These are phyloP conservation scores for Capitulum mitella DNA, from an alignment of 2,888 invertebrate genomes.

Conservation along the genomic window DNA sequence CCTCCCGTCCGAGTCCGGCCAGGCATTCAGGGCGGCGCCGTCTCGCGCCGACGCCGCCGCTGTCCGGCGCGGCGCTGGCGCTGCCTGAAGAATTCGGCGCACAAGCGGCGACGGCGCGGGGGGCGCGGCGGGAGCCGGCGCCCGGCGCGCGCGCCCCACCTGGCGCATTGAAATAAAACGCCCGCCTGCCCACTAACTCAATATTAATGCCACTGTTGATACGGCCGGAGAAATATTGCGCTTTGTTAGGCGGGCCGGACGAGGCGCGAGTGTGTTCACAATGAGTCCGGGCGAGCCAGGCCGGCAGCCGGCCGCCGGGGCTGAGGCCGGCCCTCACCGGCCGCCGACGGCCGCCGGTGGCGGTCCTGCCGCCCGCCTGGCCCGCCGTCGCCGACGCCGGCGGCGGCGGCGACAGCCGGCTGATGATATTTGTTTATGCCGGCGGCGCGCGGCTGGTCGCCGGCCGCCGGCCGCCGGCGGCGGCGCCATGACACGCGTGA, in stretches of 20 bases:
- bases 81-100: background rate
- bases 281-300: background rate
- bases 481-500: background rate
- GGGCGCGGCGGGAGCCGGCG: background rate
- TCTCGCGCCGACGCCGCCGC: background rate
- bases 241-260: background rate
- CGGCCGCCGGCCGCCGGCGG: background rate
- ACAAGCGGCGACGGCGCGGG: background rate
- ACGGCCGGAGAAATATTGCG: background rate
- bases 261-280: background rate
- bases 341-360: too few relatives aligned
- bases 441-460: background rate
- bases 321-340: too few relatives aligned
- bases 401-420: too few relatives aligned
- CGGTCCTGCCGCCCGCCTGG: too few relatives aligned
- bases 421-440: too few relatives aligned
- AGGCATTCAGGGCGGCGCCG: too few relatives aligned
- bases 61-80: too few relatives aligned
- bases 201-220: slow-evolving; percentile 22
- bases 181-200: background rate
- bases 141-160: background rate
- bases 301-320: too few relatives aligned
- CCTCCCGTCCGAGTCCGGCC: too few relatives aligned
- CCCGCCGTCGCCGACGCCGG: too few relatives aligned
- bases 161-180: slow-evolving; percentile 21